phyloP scores from a whole-genome alignment of 2,113 vertebrate genomes.

The Cyphomyrus discorhynchus region DNA sequence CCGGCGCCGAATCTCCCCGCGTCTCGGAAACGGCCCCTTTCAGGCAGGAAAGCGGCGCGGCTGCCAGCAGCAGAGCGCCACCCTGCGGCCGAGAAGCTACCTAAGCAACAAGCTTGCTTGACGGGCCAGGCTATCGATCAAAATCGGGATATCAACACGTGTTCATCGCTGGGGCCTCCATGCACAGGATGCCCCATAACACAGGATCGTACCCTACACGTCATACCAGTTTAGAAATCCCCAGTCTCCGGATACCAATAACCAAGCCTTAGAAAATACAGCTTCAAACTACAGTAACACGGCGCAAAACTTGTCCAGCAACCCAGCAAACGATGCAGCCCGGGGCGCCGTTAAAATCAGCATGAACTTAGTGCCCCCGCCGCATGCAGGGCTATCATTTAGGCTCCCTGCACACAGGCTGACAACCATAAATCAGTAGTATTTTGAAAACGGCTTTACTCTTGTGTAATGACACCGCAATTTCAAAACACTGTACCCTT shows the following conservation, averaged over 20 bases:
- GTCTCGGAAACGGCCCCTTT: slow-evolving; percentile 5
- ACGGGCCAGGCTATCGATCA: background rate
- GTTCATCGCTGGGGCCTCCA: background rate
- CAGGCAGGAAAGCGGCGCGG: background rate
- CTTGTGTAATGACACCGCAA: background rate
- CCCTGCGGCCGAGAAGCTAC: background rate
- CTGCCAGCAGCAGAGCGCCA: background rate
- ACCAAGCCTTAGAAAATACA: background rate
- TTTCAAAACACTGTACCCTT: background rate
- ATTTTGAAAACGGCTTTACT: background rate
- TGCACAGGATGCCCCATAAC: background rate
- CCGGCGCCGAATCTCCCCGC: background rate
- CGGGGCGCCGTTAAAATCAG: background rate
- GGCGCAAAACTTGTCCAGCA: background rate
- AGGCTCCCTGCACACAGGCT: background rate
- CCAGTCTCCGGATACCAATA: background rate
- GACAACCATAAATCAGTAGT: background rate
- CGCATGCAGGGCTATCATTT: background rate
- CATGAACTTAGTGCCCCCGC: background rate
- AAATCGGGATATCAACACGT: background rate
- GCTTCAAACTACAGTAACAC: background rate
- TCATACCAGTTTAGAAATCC: background rate
- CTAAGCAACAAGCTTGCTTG: background rate
- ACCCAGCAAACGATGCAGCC: background rate
- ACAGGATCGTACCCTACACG: background rate